phyloP scores from a whole-genome alignment of 2,888 invertebrate species.

The Danaus chrysippus region DNA sequence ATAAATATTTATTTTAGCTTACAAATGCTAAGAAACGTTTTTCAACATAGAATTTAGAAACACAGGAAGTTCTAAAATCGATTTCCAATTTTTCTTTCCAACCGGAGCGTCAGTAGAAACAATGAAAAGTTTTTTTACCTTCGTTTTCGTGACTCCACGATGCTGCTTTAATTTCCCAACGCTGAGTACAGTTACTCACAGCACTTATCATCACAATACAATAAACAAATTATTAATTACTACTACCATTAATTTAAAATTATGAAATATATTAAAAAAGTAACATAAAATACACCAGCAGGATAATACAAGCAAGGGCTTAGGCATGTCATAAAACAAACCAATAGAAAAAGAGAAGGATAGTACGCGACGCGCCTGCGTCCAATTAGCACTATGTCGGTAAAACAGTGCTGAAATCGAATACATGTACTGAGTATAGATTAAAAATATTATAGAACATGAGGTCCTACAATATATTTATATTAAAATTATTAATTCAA shows the following conservation, averaged over 20 bases:
- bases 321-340: constrained; percentile 75
- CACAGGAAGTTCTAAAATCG: constrained; percentile 38
- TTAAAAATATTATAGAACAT: neutral
- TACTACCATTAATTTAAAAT: constrained; percentile 64
- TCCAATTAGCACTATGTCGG: constrained; percentile 51
- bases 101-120: constrained; percentile 57
- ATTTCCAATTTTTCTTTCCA: constrained; percentile 49
- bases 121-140: constrained; percentile 74
- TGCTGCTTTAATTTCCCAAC: constrained; percentile 78
- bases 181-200: constrained; percentile 76
- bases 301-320: constrained; percentile 64
- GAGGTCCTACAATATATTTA: neutral
- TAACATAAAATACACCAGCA: constrained; percentile 70
- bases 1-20: neutral
- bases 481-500: neutral
- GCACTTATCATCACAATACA: constrained; percentile 78
- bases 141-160: constrained; percentile 81
- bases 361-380: constrained; percentile 69
- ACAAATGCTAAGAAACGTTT: neutral
- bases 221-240: constrained; percentile 57
- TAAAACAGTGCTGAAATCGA: constrained; percentile 48
- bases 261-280: constrained; percentile 47
- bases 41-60: constrained; percentile 1
- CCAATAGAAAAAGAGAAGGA: constrained; percentile 71
- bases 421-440: constrained; percentile 21